Conservation (phyloP, 2,113 vertebrate species). For the Nothoprocta pentlandii region DNA sequence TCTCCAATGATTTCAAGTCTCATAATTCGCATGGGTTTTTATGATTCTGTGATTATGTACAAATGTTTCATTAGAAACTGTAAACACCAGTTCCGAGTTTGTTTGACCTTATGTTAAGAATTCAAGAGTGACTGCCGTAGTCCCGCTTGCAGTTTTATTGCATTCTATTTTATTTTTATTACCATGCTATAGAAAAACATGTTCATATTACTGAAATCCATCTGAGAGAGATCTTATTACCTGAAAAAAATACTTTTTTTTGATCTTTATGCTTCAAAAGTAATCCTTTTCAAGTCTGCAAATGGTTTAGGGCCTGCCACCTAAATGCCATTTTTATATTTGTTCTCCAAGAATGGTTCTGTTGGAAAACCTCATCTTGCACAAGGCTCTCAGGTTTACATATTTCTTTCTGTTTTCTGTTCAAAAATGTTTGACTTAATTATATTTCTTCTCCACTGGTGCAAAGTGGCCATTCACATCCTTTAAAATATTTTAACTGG, state of each 20-base stretch:
- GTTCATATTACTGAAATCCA: conserved; percentile 71
- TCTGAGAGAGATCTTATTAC: conserved; percentile 76
- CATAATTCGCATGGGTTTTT: background rate
- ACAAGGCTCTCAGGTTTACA: background rate
- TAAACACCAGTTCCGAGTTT: background rate
- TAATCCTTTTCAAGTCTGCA: conserved; percentile 50
- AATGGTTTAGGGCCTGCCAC: background rate
- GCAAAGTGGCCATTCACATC: background rate
- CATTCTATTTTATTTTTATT: conserved; percentile 69
- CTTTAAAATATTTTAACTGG: background rate
- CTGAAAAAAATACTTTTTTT: conserved; percentile 69
- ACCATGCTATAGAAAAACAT: conserved; percentile 43
- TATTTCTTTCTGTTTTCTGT: background rate
- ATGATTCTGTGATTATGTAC: background rate
- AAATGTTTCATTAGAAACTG: background rate
- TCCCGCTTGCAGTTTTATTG: conserved; percentile 47
- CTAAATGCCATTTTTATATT: background rate
- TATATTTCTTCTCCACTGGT: background rate
- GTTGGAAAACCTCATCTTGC: background rate
- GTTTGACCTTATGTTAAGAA: conserved; percentile 9
- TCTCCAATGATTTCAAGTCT: background rate
- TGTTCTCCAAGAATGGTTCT: background rate
- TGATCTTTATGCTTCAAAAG: conserved; percentile 80
- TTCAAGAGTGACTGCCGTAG: background rate
- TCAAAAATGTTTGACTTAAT: background rate